Evolutionary conservation across 2,797 vertebrate genomes (phyloP).

Genomic region (Philypnodon macrostomus): DNA sequence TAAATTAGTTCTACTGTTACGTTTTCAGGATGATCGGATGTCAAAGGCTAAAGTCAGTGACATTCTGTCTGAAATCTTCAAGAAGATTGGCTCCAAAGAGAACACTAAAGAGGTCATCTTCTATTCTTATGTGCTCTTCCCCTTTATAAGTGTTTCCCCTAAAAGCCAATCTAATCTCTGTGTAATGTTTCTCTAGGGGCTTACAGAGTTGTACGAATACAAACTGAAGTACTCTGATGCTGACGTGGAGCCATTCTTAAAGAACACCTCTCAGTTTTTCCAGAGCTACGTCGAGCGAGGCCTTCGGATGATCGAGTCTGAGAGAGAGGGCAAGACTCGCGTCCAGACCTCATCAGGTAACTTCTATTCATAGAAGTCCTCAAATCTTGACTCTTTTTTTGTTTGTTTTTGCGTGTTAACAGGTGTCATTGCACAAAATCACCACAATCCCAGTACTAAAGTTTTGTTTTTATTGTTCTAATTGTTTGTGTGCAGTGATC

Average conservation of each 20-base stretch:
- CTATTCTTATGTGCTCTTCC: not conserved
- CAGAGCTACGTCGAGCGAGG: conserved; percentile 98
- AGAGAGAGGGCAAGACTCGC: conserved; percentile 88
- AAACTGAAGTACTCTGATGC: conserved; percentile 96
- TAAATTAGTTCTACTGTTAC: not conserved
- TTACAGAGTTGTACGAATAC: conserved; percentile 96
- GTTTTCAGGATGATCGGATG: conserved; percentile 88
- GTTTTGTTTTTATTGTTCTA: not conserved
- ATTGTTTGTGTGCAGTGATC: conserved; percentile 74
- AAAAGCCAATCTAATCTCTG: no score
- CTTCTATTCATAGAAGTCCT: not conserved
- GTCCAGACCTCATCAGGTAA: conserved; percentile 87
- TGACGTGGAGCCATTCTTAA: conserved; percentile 94
- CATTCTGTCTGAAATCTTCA: conserved; percentile 97
- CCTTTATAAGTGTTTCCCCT: no score
- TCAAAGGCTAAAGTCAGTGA: conserved; percentile 96
- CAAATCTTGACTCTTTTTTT: not conserved
- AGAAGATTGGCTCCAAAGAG: conserved; percentile 98
- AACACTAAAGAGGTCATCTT: conserved; percentile 92
- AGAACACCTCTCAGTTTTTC: conserved; percentile 96
- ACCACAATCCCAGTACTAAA: no score
- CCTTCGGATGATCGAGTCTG: conserved; percentile 93
- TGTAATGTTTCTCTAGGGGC: conserved; percentile 79
- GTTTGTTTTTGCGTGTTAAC: no score
- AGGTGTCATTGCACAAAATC: no score